Conservation (phyloP, 2,797 vertebrate species). For the Amblyopsis hoosieri region DNA sequence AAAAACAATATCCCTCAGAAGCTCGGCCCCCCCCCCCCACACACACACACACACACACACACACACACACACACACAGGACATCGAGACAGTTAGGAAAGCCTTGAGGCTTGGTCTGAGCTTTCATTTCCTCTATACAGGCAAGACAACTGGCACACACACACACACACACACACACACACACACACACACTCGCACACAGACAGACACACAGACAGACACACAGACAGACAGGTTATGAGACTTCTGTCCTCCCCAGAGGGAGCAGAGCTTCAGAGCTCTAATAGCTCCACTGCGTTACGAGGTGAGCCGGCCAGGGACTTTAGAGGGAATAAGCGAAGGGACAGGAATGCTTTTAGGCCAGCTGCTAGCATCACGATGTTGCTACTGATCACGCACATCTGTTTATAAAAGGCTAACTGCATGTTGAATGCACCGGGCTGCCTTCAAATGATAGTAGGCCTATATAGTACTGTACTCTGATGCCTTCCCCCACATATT, state of each 20-base stretch:
- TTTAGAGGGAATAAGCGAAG: no score
- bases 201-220: conserved; percentile 6
- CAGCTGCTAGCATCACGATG: no score
- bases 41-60: conserved; percentile 19
- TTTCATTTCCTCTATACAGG: conserved; percentile 77
- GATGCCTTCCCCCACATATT: no score
- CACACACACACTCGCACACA: conserved; percentile 13
- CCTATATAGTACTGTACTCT: no score
- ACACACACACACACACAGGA: conserved; percentile 40
- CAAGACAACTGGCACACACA: conserved; percentile 54
- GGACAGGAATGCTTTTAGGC: no score
- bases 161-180: conserved; percentile 13
- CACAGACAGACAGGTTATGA: conserved; percentile 46
- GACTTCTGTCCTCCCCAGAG: conserved; percentile 50
- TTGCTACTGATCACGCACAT: no score
- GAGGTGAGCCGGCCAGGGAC: conserved; percentile 5
- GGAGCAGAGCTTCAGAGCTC: conserved; percentile 36
- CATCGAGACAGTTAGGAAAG: conserved; percentile 60
- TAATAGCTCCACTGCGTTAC: conserved; percentile 31
- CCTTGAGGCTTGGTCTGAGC: conserved; percentile 70
- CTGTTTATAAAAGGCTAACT: no score
- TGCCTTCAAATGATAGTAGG: no score
- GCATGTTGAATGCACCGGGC: no score
- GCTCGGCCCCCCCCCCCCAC: no score
- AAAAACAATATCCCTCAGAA: no score